Conservation (phyloP, 1,140 invertebrate species). For the Trichonephila clavipes region DNA sequence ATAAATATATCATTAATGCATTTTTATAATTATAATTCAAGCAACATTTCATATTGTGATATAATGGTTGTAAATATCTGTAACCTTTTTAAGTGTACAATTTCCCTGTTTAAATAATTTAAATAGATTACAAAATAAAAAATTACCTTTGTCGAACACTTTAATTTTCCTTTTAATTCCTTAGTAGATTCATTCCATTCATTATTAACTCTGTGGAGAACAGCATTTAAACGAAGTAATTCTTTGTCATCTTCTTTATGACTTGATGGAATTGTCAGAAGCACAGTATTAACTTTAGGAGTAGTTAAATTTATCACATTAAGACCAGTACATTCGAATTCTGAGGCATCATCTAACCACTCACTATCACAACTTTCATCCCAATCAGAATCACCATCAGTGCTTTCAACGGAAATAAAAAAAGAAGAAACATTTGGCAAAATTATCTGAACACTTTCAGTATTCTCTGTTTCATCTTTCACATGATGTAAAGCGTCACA, state of each 20-base stretch:
- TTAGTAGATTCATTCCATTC: slow-evolving; percentile 22
- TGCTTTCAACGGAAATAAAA: slow-evolving; percentile 34
- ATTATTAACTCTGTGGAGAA: slow-evolving; percentile 23
- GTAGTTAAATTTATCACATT: slow-evolving; percentile 4
- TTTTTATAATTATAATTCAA: too few species aligned
- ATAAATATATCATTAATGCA: too few species aligned
- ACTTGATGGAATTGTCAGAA: not conserved
- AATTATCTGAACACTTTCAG: not conserved
- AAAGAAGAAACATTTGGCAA: slow-evolving; percentile 33
- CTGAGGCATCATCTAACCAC: slow-evolving; percentile 11
- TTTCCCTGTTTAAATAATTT: too few species aligned
- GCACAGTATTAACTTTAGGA: not conserved
- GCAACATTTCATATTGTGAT: too few species aligned
- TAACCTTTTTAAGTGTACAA: too few species aligned
- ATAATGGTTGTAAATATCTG: too few species aligned
- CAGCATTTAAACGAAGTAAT: not conserved
- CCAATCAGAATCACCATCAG: slow-evolving; percentile 58
- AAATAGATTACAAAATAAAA: not conserved
- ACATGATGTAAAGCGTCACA: not conserved
- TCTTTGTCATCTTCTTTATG: not conserved
- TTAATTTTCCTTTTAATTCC: not conserved
- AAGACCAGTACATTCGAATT: slow-evolving; percentile 32
- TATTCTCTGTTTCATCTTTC: not conserved
- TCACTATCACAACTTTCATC: slow-evolving; percentile 36
- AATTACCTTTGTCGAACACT: not conserved